phyloP scores from a whole-genome alignment of 2,113 vertebrate genomes.

The Xenus cinereus region DNA sequence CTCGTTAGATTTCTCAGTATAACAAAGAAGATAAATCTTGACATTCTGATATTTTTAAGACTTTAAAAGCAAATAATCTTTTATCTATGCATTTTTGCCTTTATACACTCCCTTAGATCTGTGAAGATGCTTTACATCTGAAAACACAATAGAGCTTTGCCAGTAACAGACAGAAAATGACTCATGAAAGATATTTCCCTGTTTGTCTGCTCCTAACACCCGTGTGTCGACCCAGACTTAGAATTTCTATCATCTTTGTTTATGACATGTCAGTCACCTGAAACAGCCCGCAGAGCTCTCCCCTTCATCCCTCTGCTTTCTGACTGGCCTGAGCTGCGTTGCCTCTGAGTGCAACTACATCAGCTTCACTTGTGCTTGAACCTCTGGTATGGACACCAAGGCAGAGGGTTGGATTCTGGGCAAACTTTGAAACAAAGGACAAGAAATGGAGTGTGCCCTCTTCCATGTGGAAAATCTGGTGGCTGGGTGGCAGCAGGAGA shows the following conservation, averaged over 20 bases:
- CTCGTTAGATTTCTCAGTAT: not conserved
- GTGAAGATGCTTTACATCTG: not conserved
- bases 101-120: not conserved
- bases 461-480: not conserved
- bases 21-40: not conserved
- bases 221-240: rapidly evolving
- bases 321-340: not conserved
- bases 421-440: not conserved
- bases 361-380: not conserved
- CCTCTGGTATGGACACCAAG: not conserved
- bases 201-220: not conserved
- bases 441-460: too few species aligned
- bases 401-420: not conserved
- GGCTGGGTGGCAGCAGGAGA: not conserved
- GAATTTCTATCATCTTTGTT: not conserved
- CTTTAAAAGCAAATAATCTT: not conserved
- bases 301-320: not conserved
- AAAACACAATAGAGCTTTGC: not conserved
- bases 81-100: not conserved
- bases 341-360: not conserved
- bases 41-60: not conserved
- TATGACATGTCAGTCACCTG: not conserved
- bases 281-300: not conserved
- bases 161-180: not conserved
- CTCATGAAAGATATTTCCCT: not conserved